Evolutionary conservation across 1,140 invertebrate genomes (phyloP).

Genomic region (Drosophila navojoa): DNA sequence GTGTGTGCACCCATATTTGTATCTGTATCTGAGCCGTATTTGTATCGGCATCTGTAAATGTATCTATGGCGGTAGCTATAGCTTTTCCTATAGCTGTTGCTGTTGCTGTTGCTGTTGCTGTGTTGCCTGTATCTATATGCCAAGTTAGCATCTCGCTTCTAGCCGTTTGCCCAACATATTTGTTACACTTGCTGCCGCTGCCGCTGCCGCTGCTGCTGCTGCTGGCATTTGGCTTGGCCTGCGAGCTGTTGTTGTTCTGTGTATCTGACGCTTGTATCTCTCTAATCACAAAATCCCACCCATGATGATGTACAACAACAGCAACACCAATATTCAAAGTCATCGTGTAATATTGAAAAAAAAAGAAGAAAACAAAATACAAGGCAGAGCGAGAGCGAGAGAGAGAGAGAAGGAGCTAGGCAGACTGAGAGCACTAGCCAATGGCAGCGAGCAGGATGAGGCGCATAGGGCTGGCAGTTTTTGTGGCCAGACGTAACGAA

Average conservation of each 20-base stretch:
- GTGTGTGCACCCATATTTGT: conserved; percentile 45
- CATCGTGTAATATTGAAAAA: conserved; percentile 81
- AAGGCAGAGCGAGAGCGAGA: neutral
- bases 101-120: conserved; percentile 19
- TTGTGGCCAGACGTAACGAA: conserved; percentile 33
- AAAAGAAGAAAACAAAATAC: neutral
- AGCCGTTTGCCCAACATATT: conserved; percentile 60
- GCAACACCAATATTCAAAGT: conserved; percentile 72
- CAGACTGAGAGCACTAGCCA: neutral
- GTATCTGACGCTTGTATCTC: conserved; percentile 37
- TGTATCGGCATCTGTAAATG: conserved; percentile 41
- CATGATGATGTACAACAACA: conserved; percentile 66
- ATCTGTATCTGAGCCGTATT: conserved; percentile 26
- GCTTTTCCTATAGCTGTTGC: neutral
- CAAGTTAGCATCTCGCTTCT: conserved; percentile 9
- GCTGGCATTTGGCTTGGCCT: conserved; percentile 8
- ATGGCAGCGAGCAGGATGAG: neutral
- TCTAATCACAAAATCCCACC: conserved; percentile 80
- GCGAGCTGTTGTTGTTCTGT: conserved; percentile 33
- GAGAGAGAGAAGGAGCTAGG: neutral
- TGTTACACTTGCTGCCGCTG: conserved; percentile 57
- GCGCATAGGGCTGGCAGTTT: neutral
- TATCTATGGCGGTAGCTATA: conserved; percentile 11
- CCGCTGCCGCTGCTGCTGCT: conserved; percentile 12
- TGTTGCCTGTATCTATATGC: conserved; percentile 28